A percentile compares a stretch with the other conserved stretches of the same genome.
These are phyloP conservation scores for Glyphotaelius pellucidus DNA, from an alignment of 2,888 invertebrate genomes.

Conservation along the genomic window DNA sequence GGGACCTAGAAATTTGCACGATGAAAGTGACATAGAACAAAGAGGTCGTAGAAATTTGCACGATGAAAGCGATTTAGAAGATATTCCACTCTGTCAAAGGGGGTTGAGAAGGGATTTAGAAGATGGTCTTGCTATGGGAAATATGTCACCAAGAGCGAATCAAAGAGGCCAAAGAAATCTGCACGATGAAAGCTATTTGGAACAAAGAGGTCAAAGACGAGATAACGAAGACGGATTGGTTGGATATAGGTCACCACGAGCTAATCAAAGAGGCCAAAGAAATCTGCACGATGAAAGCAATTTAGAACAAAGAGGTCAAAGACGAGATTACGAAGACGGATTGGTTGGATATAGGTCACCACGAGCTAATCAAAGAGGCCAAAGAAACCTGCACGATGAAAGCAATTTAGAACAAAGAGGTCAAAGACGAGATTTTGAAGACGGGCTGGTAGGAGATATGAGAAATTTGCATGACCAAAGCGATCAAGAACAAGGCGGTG, in stretches of 20 bases:
- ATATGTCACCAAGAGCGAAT: constrained; percentile 8
- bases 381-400: not conserved
- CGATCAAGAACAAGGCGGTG: not conserved
- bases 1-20: not conserved
- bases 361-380: not conserved
- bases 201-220: not conserved
- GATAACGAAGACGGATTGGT: not conserved
- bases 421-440: not conserved
- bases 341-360: not conserved
- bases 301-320: not conserved
- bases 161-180: not conserved
- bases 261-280: too few relatives aligned
- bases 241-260: not conserved
- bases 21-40: not conserved
- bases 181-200: not conserved
- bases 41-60: constrained; percentile 5
- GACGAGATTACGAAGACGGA: not conserved
- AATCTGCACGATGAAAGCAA: not conserved
- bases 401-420: not conserved
- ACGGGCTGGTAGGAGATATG: not conserved
- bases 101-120: constrained; percentile 6
- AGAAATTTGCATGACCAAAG: too few relatives aligned
- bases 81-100: not conserved
- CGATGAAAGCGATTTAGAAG: not conserved
- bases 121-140: not conserved